Base-by-base conservation (phyloP, 1,140 invertebrate genomes). In the Periplaneta americana region DNA sequence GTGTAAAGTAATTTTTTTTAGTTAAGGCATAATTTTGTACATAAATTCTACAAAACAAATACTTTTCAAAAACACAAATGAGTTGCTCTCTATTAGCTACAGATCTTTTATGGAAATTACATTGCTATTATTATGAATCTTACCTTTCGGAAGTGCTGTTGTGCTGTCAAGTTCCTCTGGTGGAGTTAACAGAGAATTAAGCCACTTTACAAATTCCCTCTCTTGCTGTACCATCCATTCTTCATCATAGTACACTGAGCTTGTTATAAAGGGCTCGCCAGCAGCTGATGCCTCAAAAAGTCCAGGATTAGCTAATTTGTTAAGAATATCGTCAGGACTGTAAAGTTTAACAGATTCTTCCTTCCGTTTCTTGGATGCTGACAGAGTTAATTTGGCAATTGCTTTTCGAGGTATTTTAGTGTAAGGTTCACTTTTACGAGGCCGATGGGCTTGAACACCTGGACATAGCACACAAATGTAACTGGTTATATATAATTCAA, bases 161-260 rank as follows among this genome's bases (percentile, higher is more conserved):
- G 89, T 87, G 80, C 82, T 80, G 77, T 91, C 90, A 2, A 89
- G 84, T 78, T 94, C 92, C 39, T 93, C 92, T 2, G 95, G 94
- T 11, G 96, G 95, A 5, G 95, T 96, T 1, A 98, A 87, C 37
- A 98, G 88, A 80, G 93, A 94, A 88, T 98, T 98, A 0, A 98
- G 87, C 96, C 96, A 98, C 83, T 94, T 94, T 83, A 93, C 94
- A 84, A 98, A 97, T 83, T 95, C 93, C 0, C 88, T 88, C 88
- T 96, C 94, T 86, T 97, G 95, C 82, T 94, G 93, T 76, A 94
- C 91, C 17, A 97, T 91, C 89, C 95, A 96, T 84, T 92, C 89
- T 84, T 95, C 93, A 87, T 96, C 95, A 86, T 95, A 94, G 85
- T 95, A 96, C 85, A 94, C 89, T 75, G 80, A 86, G 84, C 84